Conservation (phyloP, 2,797 vertebrate species). For the Apogon hyalosoma region DNA sequence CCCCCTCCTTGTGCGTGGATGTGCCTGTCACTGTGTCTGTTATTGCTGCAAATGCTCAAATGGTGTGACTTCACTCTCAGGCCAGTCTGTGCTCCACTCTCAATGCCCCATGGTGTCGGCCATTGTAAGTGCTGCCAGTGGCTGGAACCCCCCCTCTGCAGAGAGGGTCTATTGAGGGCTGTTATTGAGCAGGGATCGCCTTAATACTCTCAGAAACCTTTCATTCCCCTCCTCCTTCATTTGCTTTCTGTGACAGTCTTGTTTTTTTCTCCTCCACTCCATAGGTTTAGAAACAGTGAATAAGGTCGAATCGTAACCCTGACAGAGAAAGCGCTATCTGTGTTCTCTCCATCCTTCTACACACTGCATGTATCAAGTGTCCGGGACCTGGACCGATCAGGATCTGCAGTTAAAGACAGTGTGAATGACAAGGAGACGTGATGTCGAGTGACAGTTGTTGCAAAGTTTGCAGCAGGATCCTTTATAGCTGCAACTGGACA, state of each 20-base stretch:
- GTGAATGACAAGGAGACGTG: constrained; percentile 31
- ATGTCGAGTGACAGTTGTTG: constrained; percentile 68
- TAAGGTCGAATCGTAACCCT: constrained; percentile 14
- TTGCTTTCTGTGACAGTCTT: constrained; percentile 36
- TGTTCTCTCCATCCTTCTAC: constrained; percentile 15
- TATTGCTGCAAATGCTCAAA: constrained; percentile 32
- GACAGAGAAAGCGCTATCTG: constrained; percentile 16
- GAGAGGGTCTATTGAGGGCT: constrained; percentile 61
- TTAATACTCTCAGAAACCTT: constrained; percentile 49
- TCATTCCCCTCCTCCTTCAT: constrained; percentile 17
- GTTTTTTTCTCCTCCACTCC: constrained; percentile 1
- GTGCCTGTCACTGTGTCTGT: constrained; percentile 70
- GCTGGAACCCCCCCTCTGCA: constrained; percentile 32
- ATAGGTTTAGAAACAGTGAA: constrained; percentile 43
- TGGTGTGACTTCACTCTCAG: constrained; percentile 56
- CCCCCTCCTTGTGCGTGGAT: constrained; percentile 24
- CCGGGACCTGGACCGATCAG: not conserved
- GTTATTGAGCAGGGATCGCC: constrained; percentile 51
- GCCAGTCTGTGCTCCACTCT: constrained; percentile 31
- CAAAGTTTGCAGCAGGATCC: constrained; percentile 81
- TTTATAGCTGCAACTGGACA: constrained; percentile 89
- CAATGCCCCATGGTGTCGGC: constrained; percentile 60
- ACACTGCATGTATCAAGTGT: constrained; percentile 38
- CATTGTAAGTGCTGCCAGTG: constrained; percentile 62
- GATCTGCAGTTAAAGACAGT: constrained; percentile 1